Evolutionary conservation across 2,888 invertebrate genomes (phyloP).

Genomic region (Eudasyphora cyanicolor): DNA sequence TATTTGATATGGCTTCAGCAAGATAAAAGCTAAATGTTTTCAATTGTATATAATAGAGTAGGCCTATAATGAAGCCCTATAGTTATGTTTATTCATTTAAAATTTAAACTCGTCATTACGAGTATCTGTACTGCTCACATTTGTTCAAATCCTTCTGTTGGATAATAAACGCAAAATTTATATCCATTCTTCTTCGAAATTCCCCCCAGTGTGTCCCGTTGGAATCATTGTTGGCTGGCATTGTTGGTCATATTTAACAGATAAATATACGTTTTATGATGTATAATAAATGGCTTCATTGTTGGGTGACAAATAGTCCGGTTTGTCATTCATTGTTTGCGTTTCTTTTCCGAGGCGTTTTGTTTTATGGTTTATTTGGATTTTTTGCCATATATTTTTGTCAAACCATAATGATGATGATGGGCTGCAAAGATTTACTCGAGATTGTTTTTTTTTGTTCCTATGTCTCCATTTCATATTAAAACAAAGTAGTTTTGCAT

Average conservation of each 20-base stretch:
- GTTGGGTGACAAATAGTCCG: constrained; percentile 64
- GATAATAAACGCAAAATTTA: no score
- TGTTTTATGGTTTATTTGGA: constrained; percentile 9
- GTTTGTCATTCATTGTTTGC: constrained; percentile 61
- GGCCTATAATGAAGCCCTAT: no score
- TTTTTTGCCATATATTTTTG: constrained; percentile 9
- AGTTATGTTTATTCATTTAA: no score
- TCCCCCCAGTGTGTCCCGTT: no score
- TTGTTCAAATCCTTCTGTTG: no score
- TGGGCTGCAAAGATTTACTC: neutral
- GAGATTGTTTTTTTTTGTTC: neutral
- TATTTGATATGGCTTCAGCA: no score
- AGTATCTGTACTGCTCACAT: no score
- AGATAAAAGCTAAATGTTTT: no score
- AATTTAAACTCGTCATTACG: no score
- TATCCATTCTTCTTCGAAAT: no score
- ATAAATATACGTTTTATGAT: constrained; percentile 60
- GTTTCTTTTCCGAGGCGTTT: neutral
- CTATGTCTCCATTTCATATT: neutral
- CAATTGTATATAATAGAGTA: no score
- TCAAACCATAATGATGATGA: neutral
- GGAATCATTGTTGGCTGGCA: constrained; percentile 11
- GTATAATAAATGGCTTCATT: constrained; percentile 65
- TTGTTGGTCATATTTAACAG: constrained; percentile 40
- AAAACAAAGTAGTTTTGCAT: neutral